A percentile compares a stretch with the other conserved stretches of the same genome.
Evolutionary conservation across 1,140 invertebrate species (phyloP).

Genomic region (Ceratosolen solmsi): DNA sequence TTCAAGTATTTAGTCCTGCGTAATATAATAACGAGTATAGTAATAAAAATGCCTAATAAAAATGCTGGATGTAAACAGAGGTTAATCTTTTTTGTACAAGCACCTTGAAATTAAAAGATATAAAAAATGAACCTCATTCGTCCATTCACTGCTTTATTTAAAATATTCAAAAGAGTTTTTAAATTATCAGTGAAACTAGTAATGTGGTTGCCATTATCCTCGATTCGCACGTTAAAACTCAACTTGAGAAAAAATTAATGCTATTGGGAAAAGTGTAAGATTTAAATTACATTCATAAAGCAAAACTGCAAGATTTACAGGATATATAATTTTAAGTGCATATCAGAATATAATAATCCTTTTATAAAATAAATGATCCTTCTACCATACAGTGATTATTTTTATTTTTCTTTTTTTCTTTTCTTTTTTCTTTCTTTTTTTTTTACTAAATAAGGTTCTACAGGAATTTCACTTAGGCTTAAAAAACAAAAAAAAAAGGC

Average conservation of each 20-base stretch:
- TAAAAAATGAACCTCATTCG: neutral
- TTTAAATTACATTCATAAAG: no score
- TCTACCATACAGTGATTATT: no score
- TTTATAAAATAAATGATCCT: no score
- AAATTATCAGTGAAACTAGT: neutral
- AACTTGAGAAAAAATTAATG: no score
- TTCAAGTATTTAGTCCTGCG: neutral
- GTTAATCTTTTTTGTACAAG: neutral
- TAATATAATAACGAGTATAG: neutral
- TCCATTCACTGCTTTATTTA: neutral
- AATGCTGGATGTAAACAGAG: neutral
- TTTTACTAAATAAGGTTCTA: neutral
- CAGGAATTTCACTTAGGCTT: neutral
- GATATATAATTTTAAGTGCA: no score
- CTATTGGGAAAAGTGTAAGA: no score
- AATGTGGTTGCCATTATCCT: no score
- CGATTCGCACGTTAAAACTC: no score
- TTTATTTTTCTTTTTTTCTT: no score
- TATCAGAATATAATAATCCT: neutral
- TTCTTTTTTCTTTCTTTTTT: no score
- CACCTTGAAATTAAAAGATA: neutral
- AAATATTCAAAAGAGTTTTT: neutral
- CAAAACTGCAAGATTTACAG: no score
- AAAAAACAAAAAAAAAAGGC: neutral
- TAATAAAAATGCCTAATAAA: neutral